Conservation (phyloP, 2,113 vertebrate genomes). For the Naja naja region DNA sequence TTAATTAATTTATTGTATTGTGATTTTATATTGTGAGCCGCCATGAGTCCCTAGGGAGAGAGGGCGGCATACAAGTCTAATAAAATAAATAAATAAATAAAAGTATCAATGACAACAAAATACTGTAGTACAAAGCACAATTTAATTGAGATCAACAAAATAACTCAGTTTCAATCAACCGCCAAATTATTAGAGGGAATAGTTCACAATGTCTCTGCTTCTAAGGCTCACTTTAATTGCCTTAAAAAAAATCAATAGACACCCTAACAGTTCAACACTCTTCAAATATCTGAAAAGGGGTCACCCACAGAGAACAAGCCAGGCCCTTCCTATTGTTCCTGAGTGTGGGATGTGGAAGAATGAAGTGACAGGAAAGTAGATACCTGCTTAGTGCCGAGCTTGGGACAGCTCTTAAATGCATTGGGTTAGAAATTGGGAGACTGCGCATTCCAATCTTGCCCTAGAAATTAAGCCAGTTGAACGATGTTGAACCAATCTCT, state of each 20-base stretch:
- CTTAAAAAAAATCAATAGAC: neutral
- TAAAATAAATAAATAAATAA: no score
- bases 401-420: neutral
- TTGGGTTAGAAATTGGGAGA: neutral
- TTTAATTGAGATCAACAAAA: neutral
- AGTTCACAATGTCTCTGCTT: neutral
- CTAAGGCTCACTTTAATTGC: neutral
- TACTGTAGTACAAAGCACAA: neutral
- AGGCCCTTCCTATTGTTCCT: neutral
- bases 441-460: neutral
- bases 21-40: no score
- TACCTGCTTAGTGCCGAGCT: neutral
- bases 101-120: neutral
- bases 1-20: no score
- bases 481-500: neutral
- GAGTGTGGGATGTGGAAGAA: neutral
- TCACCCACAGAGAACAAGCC: neutral
- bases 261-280: neutral
- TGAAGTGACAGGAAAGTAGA: neutral
- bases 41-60: no score
- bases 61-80: no score
- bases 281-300: neutral
- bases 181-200: neutral
- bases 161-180: neutral
- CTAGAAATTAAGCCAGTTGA: neutral